Percentiles rank a stretch among this genome's conserved stretches.
These are phyloP conservation scores for Telmatherina bonti DNA, from an alignment of 2,797 vertebrate species.

Conservation along the genomic window DNA sequence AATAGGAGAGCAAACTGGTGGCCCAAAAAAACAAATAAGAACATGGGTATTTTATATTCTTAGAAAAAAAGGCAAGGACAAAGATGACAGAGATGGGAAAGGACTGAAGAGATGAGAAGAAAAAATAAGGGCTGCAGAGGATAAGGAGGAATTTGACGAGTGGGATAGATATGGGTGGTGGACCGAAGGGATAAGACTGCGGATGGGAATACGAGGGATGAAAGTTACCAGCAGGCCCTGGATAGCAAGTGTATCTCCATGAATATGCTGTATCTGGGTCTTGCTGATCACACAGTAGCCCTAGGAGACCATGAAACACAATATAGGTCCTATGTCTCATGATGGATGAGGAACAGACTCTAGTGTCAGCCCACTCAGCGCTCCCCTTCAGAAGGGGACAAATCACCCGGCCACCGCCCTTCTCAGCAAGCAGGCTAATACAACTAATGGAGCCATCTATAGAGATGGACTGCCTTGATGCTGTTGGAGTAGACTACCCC, in stretches of 20 bases:
- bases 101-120: slow-evolving; percentile 39
- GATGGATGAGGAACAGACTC: slow-evolving; percentile 74
- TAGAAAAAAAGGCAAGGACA: slow-evolving; percentile 38
- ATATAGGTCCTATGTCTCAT: slow-evolving; percentile 60
- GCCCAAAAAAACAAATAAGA: slow-evolving; percentile 15
- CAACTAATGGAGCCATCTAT: slow-evolving; percentile 74
- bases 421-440: slow-evolving; percentile 62
- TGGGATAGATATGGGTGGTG: slow-evolving; percentile 32
- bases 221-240: slow-evolving; percentile 47
- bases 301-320: slow-evolving; percentile 66
- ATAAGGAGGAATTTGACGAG: slow-evolving; percentile 48
- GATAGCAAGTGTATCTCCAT: slow-evolving; percentile 61
- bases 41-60: slow-evolving; percentile 43
- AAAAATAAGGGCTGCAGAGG: slow-evolving; percentile 28
- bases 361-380: slow-evolving; percentile 70
- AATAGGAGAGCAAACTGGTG: slow-evolving; percentile 14
- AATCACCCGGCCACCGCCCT: slow-evolving; percentile 65
- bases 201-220: slow-evolving; percentile 62
- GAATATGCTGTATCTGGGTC: slow-evolving; percentile 68
- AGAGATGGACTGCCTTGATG: slow-evolving; percentile 40
- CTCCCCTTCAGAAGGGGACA: slow-evolving; percentile 68
- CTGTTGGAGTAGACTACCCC: slow-evolving; percentile 43
- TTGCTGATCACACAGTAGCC: slow-evolving; percentile 70
- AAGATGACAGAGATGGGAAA: slow-evolving; percentile 9
- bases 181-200: slow-evolving; percentile 8